These are phyloP conservation scores for Anguilla japonica DNA, from an alignment of 2,113 vertebrate genomes.

Conservation along the genomic window DNA sequence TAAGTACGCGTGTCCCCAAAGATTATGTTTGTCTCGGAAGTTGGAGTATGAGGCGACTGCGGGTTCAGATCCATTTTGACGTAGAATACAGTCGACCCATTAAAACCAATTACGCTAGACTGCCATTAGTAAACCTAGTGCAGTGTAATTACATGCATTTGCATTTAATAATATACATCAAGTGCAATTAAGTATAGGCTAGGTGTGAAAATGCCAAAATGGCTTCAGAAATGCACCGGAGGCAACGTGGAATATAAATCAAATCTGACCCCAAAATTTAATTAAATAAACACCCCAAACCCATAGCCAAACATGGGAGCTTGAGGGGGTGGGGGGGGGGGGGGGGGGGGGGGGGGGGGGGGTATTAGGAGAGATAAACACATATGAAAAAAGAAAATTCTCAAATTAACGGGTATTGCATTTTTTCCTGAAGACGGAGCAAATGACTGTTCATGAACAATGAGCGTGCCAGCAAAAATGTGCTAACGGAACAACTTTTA, in stretches of 20 bases:
- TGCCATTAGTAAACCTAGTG: not conserved
- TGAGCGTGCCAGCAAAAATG: not conserved
- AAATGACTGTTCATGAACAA: not conserved
- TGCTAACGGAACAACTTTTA: slow-evolving; percentile 35
- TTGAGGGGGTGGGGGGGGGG: too few species aligned
- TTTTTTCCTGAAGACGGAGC: not conserved
- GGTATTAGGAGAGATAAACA: not conserved
- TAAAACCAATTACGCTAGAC: not conserved
- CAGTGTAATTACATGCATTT: not conserved
- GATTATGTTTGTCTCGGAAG: not conserved
- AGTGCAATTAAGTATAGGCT: not conserved
- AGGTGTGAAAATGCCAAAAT: too few species aligned
- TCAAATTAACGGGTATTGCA: not conserved
- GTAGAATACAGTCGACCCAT: not conserved
- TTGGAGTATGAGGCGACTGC: not conserved
- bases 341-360: too few species aligned
- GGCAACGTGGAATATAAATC: too few species aligned
- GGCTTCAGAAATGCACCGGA: too few species aligned
- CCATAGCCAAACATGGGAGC: too few species aligned
- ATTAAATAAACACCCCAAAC: too few species aligned
- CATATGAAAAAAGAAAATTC: not conserved
- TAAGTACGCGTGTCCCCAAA: too few species aligned
- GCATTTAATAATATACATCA: not conserved
- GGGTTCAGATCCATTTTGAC: not conserved
- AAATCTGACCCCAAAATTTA: too few species aligned